Base-by-base conservation (phyloP, 2,113 vertebrate species). In the Campylomormyrus tamandua region DNA sequence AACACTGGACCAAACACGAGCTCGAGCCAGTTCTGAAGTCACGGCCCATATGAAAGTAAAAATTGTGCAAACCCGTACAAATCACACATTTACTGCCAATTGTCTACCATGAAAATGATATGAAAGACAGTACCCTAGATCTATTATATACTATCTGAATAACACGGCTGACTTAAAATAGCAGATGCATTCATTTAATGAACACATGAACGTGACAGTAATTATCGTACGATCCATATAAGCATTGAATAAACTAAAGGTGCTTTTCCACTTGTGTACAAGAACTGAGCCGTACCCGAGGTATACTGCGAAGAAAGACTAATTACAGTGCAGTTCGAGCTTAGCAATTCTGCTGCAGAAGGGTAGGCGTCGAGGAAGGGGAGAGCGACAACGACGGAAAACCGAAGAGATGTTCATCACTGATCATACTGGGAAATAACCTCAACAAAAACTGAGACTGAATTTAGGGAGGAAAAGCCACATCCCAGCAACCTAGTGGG, bases 11-110 rank as follows among this genome's bases (percentile, higher is more conserved):
- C 56, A 87, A 74, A 87, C 85, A 70, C 10, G 5, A 90, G 62
- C 35, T 11, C 13, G 31, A 77, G 85, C 66, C 89, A 90, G 85
- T 50, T 70, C n/a, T 90, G 89, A 66, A 87, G 89, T 90, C 89
- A 52, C 58, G 70, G n/a, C 48, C 70, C 83, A 66, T 52, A 66
- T 87, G 83, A 45, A 66, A 46, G 46, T 85, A 88, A 88, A 84
- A 42, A 45, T 11, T 48, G 77, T 83, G 42, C 15, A 83, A 39
- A 83, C 19, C 77, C 8, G 0, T 84, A 21, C 83, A 45, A 84
- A 48, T 84, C 83, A 84, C 83, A 84, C 83, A n/a, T 19, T 84
- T 35, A 27, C 45, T 48, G 15, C 39, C 45, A 84, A 45, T n/a
- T 48, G 24, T 45, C 83, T 84, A 24, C 83, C 45, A 84, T 48